These are phyloP conservation scores for Urocolius indicus DNA, from an alignment of 2,113 vertebrate species.

Conservation along the genomic window DNA sequence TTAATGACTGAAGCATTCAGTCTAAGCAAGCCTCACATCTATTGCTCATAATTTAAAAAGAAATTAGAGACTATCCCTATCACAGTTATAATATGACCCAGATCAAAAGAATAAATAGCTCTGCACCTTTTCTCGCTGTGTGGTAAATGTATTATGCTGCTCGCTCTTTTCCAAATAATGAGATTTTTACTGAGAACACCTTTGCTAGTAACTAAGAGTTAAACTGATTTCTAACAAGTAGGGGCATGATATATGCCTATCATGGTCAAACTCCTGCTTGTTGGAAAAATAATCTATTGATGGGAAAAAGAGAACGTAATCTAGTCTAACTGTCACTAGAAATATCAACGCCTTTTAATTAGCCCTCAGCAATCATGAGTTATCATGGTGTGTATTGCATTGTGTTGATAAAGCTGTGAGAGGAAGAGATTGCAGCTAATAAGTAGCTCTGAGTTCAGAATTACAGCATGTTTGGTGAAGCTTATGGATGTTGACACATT, in stretches of 20 bases:
- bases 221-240: neutral
- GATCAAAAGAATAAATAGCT: slow-evolving; percentile 7
- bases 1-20: slow-evolving; percentile 45
- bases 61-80: neutral
- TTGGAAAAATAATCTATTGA: neutral
- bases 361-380: neutral
- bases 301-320: neutral
- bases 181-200: neutral
- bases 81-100: neutral
- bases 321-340: neutral
- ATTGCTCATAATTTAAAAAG: neutral
- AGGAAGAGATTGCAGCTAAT: neutral
- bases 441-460: neutral
- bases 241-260: neutral
- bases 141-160: neutral
- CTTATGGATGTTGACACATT: neutral
- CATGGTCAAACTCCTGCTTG: neutral
- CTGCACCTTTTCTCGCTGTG: neutral
- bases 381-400: neutral
- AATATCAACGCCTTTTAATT: slow-evolving; percentile 12
- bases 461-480: neutral
- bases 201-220: neutral
- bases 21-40: neutral
- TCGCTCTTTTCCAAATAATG: neutral
- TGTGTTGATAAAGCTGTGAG: neutral